These are phyloP conservation scores for Dicrurus megarhynchus DNA, from an alignment of 2,113 vertebrate species.

Conservation along the genomic window DNA sequence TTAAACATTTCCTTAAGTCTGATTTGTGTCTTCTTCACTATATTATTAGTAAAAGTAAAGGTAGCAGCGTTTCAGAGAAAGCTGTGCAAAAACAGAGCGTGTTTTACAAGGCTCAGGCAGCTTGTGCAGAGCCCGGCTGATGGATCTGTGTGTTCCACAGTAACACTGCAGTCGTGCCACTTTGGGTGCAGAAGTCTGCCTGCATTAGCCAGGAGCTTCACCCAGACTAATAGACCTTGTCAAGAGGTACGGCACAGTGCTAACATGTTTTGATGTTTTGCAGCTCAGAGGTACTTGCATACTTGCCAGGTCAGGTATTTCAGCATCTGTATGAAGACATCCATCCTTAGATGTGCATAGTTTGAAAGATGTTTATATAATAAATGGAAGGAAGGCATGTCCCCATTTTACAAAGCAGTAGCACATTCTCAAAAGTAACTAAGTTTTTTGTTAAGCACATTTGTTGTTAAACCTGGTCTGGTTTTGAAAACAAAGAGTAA, in stretches of 20 bases:
- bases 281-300: constrained; percentile 4
- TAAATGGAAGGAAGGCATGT: background rate
- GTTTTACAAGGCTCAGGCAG: background rate
- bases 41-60: background rate
- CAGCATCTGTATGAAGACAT: background rate
- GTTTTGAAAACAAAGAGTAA: background rate
- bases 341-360: background rate
- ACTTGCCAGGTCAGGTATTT: constrained; percentile 43
- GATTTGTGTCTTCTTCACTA: background rate
- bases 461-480: background rate
- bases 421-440: background rate
- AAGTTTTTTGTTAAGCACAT: background rate
- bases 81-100: rapidly evolving
- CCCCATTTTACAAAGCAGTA: background rate
- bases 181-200: background rate
- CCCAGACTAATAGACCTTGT: constrained; percentile 2
- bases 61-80: background rate
- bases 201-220: background rate
- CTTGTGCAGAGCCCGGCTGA: background rate
- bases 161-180: background rate
- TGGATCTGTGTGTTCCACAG: background rate
- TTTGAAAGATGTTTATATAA: background rate
- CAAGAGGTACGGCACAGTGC: background rate
- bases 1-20: background rate
- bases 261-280: background rate